Percentiles rank a stretch among this genome's conserved stretches.
Conservation (phyloP, 2,113 vertebrate genomes). For the Carettochelys insculpta region DNA sequence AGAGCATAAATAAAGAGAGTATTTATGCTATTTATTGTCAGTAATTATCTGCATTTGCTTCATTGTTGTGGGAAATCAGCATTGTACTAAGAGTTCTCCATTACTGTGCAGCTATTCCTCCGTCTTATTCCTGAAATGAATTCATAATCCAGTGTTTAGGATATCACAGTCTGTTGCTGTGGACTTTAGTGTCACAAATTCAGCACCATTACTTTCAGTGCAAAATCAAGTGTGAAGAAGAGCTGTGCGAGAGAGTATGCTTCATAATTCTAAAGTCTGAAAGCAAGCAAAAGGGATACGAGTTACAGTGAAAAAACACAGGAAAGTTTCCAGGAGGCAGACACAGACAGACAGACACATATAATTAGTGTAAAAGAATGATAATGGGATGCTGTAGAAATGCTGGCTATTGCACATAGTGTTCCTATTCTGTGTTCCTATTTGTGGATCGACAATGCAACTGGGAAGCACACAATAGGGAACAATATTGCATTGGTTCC, state of each 20-base stretch:
- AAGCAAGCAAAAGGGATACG: neutral
- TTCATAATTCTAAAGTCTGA: neutral
- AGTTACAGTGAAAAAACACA: neutral
- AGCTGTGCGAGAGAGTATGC: neutral
- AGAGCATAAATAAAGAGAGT: constrained; percentile 17
- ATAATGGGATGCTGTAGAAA: neutral
- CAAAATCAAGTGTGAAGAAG: neutral
- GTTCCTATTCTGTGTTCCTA: neutral
- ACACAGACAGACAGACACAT: neutral
- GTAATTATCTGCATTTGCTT: neutral
- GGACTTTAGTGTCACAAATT: neutral
- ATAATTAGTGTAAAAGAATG: neutral
- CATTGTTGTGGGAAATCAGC: neutral
- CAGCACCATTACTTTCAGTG: neutral
- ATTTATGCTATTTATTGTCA: neutral
- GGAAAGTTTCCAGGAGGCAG: neutral
- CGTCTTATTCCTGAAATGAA: neutral
- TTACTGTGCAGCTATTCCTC: constrained; percentile 8
- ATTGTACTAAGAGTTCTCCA: neutral
- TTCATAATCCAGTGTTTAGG: neutral
- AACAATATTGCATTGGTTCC: fast-evolving
- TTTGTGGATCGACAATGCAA: neutral
- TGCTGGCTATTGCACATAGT: neutral
- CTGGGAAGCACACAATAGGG: neutral
- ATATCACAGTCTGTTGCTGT: neutral